Evolutionary conservation across 2,113 vertebrate species (phyloP), one percentile per base, ranked within the genome.

Genomic region (Menidia beryllina): DNA sequence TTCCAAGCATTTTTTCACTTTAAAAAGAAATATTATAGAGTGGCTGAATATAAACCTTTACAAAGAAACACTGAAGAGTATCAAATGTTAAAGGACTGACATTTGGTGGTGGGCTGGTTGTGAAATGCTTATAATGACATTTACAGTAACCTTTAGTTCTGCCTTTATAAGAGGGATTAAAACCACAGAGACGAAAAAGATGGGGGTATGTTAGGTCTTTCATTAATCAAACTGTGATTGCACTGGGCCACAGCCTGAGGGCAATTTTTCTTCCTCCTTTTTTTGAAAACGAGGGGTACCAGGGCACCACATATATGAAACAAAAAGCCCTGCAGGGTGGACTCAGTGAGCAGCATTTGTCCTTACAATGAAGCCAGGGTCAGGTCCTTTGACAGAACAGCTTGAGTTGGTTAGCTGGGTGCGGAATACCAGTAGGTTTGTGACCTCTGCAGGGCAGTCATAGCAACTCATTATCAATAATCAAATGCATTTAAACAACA

Each of bases 141-240:
- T 90, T 88, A 80, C 65, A 74, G 81, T 83, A 89, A 90, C 89
- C 89, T 89, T 91, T 91, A 68, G 77, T 57, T 45, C 65, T 88
- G 88, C 82, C 87, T 88, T 88, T 86, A 87, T 80, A 83, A 86
- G 81, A 88, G 82, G 86, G 87, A 85, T 89, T 90, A 89, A 91
- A 89, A 85, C 82, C 87, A 87, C 78, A 75, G 87, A 80, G 82
- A 82, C 10, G 72, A 69, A 86, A n/a, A 73, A 77, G 79, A 82
- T 68, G 64, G 51, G 77, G 81, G 53, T 2, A 38, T 54, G 68
- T 69, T 63, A 25, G 82, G 57, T 77, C 76, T 70, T 75, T 84
- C 69, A 89, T 89, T 90, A 86, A 91, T 91, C 89, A 91, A 77
- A 83, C 70, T 72, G 53, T 26, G 73, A 76, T 72, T 78, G 86